Conservation (phyloP, 2,888 invertebrate species). For the Sinhomidia bicolor region DNA sequence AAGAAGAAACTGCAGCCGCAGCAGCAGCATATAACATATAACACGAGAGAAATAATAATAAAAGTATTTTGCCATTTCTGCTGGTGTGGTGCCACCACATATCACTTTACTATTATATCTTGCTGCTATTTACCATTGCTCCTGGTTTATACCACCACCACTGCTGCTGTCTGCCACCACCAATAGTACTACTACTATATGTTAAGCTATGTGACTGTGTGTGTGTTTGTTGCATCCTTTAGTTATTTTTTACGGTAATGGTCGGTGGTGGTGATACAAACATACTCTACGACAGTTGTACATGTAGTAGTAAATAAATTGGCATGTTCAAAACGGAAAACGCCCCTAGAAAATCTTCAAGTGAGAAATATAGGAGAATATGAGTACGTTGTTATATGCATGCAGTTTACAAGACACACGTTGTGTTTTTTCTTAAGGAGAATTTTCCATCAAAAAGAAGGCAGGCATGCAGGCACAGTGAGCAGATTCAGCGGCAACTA, state of each 20-base stretch:
- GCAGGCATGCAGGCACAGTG: too few relatives aligned
- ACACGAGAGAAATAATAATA: not conserved
- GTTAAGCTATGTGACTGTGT: too few relatives aligned
- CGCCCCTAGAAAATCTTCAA: constrained; percentile 71
- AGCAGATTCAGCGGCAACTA: too few relatives aligned
- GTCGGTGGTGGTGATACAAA: constrained; percentile 51
- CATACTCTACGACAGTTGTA: constrained; percentile 67
- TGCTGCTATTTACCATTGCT: constrained; percentile 35
- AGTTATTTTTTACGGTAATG: constrained; percentile 50
- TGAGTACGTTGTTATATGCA: too few relatives aligned
- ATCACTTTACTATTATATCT: constrained; percentile 37
- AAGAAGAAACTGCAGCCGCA: not conserved
- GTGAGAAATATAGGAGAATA: constrained; percentile 49
- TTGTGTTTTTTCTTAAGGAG: constrained; percentile 30
- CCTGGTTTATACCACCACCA: constrained; percentile 28
- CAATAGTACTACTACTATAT: not conserved
- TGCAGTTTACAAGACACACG: too few relatives aligned
- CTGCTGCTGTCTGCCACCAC: not conserved
- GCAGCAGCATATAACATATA: not conserved
- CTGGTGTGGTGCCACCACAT: constrained; percentile 50
- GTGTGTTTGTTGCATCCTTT: constrained; percentile 26
- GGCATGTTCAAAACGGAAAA: constrained; percentile 70
- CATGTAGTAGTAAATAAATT: constrained; percentile 71
- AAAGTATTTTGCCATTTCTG: constrained; percentile 32
- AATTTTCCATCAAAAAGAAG: constrained; percentile 50